A percentile compares a stretch with the other conserved stretches of the same genome.
Evolutionary conservation across 2,888 invertebrate genomes (phyloP).

Genomic region (Crioceris asparagi): DNA sequence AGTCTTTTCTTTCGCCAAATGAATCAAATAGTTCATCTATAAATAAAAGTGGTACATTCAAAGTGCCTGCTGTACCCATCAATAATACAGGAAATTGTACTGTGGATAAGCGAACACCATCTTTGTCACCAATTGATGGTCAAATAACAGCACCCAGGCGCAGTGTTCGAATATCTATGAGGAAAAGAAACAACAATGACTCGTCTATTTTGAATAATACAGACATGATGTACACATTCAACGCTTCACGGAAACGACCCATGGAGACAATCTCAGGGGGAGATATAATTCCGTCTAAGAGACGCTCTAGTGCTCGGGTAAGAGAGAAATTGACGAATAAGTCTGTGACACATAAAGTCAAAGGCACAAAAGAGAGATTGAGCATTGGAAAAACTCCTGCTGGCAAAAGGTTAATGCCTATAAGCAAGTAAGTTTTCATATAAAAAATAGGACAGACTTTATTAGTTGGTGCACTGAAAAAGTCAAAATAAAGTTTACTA

Average conservation of each 20-base stretch:
- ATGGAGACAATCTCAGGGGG: no score
- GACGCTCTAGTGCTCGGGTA: no score
- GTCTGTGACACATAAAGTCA: not conserved
- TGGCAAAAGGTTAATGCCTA: conserved; percentile 8
- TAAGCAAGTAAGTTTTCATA: conserved; percentile 10
- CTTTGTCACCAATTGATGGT: conserved; percentile 16
- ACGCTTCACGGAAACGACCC: no score
- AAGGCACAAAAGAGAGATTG: not conserved
- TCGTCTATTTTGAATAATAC: not conserved
- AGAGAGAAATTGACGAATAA: no score
- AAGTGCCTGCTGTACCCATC: conserved; percentile 18
- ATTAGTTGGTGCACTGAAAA: no score
- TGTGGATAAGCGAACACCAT: conserved; percentile 7
- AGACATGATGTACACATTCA: no score
- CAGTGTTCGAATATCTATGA: conserved; percentile 18
- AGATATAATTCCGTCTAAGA: no score
- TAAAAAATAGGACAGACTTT: no score
- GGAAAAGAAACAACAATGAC: conserved; percentile 4
- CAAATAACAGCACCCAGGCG: conserved; percentile 11
- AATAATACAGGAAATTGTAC: conserved; percentile 4
- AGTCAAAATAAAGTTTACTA: no score
- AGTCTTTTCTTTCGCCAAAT: no score
- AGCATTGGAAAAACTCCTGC: conserved; percentile 10
- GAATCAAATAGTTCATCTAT: no score
- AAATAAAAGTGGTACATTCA: no score